Evolutionary conservation across 2,113 vertebrate genomes (phyloP).

Genomic region (Alexandromys fortis): DNA sequence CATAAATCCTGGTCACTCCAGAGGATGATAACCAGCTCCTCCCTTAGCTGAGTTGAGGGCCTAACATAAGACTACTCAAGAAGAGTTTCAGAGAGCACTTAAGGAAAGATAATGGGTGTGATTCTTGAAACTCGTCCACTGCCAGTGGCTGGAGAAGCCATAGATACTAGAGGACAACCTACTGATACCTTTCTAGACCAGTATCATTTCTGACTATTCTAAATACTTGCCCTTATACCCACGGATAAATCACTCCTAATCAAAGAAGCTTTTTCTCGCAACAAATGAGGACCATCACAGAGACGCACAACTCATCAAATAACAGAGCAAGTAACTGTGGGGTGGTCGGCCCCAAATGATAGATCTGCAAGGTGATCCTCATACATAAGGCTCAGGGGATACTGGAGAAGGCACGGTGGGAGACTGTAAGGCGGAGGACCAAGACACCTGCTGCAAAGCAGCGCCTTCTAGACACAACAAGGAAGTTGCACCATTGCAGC

Average conservation of each 20-base stretch:
- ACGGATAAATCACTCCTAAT: no score
- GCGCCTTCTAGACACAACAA: not conserved
- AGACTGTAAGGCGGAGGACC: not conserved
- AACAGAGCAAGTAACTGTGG: not conserved
- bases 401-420: not conserved
- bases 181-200: not conserved
- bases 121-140: not conserved
- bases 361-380: not conserved
- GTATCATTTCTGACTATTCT: not conserved
- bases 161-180: not conserved
- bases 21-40: not conserved
- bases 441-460: not conserved
- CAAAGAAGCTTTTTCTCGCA: no score
- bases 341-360: not conserved
- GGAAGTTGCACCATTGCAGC: not conserved
- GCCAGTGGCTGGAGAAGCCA: not conserved
- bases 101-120: not conserved
- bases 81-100: slow-evolving; percentile 1
- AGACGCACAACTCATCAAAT: not conserved
- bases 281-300: not conserved
- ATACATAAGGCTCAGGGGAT: no score
- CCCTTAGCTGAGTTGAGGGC: not conserved
- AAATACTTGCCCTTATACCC: not conserved
- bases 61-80: accelerated
- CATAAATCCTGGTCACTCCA: not conserved